Evolutionary conservation across 2,888 invertebrate genomes (phyloP).

Genomic region (Rhingia campestris): DNA sequence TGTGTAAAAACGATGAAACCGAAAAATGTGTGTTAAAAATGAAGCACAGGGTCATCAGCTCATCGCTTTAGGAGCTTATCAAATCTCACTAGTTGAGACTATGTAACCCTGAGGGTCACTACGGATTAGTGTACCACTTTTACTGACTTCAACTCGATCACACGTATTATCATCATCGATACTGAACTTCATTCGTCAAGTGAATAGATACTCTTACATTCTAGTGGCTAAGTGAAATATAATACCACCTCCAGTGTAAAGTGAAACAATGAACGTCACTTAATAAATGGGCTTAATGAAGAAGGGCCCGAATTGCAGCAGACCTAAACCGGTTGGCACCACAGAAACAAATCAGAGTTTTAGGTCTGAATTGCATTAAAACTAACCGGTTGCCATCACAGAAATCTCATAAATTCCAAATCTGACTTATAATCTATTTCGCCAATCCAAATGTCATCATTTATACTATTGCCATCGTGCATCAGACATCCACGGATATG

Average conservation of each 20-base stretch:
- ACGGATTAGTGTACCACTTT: conserved; percentile 51
- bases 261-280: neutral
- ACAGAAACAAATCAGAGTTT: conserved; percentile 35
- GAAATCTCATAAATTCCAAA: conserved; percentile 15
- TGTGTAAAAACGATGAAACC: conserved; percentile 27
- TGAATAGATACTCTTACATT: conserved; percentile 1
- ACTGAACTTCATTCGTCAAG: neutral
- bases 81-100: conserved; percentile 7
- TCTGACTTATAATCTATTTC: conserved; percentile 53
- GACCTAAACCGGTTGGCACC: conserved; percentile 33
- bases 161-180: conserved; percentile 3
- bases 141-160: conserved; percentile 13
- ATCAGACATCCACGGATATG: conserved; percentile 53
- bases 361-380: conserved; percentile 5
- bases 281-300: neutral
- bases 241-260: conserved; percentile 25
- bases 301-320: conserved; percentile 54
- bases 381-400: neutral
- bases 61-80: conserved; percentile 39
- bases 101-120: conserved; percentile 48
- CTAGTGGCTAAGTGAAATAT: conserved; percentile 9
- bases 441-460: conserved; percentile 52
- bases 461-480: conserved; percentile 50
- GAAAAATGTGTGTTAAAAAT: conserved; percentile 1
- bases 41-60: conserved; percentile 53